Percentiles rank a stretch among this genome's conserved stretches.
Conservation (phyloP, 1,140 invertebrate genomes). For the Agraylea sexmaculata region DNA sequence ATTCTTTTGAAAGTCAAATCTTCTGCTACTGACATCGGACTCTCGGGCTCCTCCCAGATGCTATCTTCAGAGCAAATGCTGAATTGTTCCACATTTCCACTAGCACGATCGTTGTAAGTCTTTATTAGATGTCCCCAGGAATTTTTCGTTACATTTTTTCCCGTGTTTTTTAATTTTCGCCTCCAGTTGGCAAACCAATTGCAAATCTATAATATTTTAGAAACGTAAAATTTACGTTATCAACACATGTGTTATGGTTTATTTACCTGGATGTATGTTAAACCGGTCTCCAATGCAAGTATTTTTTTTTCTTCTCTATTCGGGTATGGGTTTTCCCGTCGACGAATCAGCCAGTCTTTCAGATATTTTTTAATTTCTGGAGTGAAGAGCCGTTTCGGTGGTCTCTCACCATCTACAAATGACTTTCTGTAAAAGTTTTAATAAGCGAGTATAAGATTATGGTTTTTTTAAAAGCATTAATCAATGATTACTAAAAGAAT, state of each 20-base stretch:
- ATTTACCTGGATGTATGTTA: constrained; percentile 55
- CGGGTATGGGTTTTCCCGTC: constrained; percentile 61
- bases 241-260: neutral
- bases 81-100: constrained; percentile 61
- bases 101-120: constrained; percentile 56
- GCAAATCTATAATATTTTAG: constrained; percentile 43
- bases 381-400: constrained; percentile 55
- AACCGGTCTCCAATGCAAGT: constrained; percentile 52
- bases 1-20: too few relatives aligned
- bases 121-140: constrained; percentile 61
- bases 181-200: constrained; percentile 71
- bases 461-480: too few relatives aligned
- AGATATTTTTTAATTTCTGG: constrained; percentile 60
- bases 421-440: constrained; percentile 31
- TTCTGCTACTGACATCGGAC: too few relatives aligned
- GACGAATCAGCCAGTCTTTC: constrained; percentile 57
- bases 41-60: constrained; percentile 57
- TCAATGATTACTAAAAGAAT: too few relatives aligned
- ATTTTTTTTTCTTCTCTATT: constrained; percentile 59
- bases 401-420: constrained; percentile 43
- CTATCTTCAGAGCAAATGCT: constrained; percentile 61
- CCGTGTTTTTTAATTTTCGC: constrained; percentile 57
- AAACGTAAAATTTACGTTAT: neutral
- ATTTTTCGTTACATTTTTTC: constrained; percentile 46
- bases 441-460: too few relatives aligned